Evolutionary conservation across 2,888 invertebrate genomes (phyloP), one percentile per base, ranked within the genome.

Genomic region (Orthosia gracilis): DNA sequence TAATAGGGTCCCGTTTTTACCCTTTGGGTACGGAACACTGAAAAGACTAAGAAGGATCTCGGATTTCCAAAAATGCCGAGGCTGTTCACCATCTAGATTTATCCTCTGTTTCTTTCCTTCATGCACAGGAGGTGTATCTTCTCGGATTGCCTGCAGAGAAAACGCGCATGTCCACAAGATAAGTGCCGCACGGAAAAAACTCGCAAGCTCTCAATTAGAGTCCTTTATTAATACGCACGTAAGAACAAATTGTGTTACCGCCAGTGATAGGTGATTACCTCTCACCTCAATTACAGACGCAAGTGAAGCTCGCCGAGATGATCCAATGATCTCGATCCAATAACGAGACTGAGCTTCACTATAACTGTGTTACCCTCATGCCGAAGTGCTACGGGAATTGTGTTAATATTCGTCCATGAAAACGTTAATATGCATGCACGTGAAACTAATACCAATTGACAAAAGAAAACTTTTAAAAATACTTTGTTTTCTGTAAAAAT

Each of bases 301-400:
- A 61, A 61, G 74, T 80, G 74, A 69, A 59, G 52, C 69, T 67
- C 70, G 76, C 76, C 65, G 84, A 64, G 74, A 74, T 71, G 70
- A 84, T 73, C 67, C 57, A 76, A 80, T 83, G 64, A 83, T 75
- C 64, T 65, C 21, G 64, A 73, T 76, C 59, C 59, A 80, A 71
- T 76, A 80, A 76, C 70, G 52, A 52, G 55, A 58, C 75, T 78
- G 54, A 71, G 69, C 50, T 47, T 66, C 21, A 40, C 69, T 69
- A 31, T 70, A 78, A 73, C 54, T n/a, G 31, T 50, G 47, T 66
- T 78, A 83, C 57, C 23, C 12, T 40, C 21, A 66, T 52, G 58
- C 40, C 69, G 66, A 57, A 55, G 40, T 63, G n/a, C 47, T 52
- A 50, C 21, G 50, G 12, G 21, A 69, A 69, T 68, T 61, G 21